Evolutionary conservation across 2,113 vertebrate species (phyloP).

Genomic region (Upupa epops): DNA sequence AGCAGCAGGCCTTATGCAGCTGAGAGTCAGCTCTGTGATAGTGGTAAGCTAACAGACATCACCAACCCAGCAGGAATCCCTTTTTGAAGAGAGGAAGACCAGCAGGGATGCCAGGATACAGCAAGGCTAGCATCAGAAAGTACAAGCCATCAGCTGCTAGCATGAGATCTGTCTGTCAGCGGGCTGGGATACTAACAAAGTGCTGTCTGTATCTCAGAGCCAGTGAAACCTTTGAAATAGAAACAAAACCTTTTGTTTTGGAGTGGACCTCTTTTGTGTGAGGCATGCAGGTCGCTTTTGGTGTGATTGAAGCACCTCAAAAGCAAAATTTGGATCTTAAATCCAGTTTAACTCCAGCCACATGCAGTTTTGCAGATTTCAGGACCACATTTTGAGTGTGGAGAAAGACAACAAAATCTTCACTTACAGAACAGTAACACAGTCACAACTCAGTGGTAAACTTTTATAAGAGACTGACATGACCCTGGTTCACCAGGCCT

Average conservation of each 20-base stretch:
- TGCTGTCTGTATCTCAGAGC: not conserved
- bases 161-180: not conserved
- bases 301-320: not conserved
- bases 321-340: not conserved
- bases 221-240: not conserved
- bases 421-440: not conserved
- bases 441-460: not conserved
- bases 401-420: not conserved
- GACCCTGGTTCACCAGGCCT: not conserved
- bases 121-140: not conserved
- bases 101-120: not conserved
- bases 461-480: not conserved
- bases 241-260: not conserved
- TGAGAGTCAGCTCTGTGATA: not conserved
- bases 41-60: not conserved
- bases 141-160: not conserved
- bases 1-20: not conserved
- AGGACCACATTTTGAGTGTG: not conserved
- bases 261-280: not conserved
- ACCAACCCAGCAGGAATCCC: not conserved
- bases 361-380: not conserved
- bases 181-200: not conserved
- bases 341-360: not conserved
- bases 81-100: not conserved
- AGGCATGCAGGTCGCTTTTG: not conserved